Evolutionary conservation across 2,113 vertebrate species (phyloP).

Genomic region (Orthonyx spaldingii): DNA sequence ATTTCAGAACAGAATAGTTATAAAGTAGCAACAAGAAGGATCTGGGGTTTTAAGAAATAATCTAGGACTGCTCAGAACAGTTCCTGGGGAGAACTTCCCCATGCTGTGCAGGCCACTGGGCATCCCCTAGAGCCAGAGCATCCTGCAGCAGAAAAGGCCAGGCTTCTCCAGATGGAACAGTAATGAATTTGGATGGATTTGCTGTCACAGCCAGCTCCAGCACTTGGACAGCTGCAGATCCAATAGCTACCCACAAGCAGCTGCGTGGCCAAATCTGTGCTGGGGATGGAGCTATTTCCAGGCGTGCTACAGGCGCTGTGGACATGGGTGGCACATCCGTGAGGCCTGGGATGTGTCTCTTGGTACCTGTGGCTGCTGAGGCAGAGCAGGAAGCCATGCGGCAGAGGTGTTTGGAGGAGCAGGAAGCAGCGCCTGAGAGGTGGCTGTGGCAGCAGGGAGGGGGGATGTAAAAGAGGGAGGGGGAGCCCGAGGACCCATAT

Average conservation of each 20-base stretch:
- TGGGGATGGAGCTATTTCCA: not conserved
- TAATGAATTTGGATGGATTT: not conserved
- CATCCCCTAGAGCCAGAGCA: not conserved
- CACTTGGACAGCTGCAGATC: not conserved
- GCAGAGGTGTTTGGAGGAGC: not conserved
- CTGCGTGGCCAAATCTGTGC: not conserved
- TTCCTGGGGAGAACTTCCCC: not conserved
- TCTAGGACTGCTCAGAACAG: not conserved
- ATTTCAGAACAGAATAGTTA: not conserved
- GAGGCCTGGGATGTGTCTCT: not conserved
- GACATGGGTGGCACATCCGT: accelerated
- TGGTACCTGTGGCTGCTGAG: not conserved
- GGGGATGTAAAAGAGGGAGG: not conserved
- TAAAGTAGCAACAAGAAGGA: not conserved
- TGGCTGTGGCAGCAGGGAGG: not conserved
- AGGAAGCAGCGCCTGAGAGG: not conserved
- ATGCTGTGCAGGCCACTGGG: not conserved
- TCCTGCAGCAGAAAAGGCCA: not conserved
- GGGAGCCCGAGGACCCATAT: not conserved
- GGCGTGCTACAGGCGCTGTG: not conserved
- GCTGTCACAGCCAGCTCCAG: not conserved
- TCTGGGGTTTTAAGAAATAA: not conserved
- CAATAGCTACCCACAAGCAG: not conserved
- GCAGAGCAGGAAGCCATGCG: not conserved
- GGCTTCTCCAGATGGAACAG: not conserved